Conservation (phyloP, 92 coral and sea anemone species). For the Ricordea florida region DNA sequence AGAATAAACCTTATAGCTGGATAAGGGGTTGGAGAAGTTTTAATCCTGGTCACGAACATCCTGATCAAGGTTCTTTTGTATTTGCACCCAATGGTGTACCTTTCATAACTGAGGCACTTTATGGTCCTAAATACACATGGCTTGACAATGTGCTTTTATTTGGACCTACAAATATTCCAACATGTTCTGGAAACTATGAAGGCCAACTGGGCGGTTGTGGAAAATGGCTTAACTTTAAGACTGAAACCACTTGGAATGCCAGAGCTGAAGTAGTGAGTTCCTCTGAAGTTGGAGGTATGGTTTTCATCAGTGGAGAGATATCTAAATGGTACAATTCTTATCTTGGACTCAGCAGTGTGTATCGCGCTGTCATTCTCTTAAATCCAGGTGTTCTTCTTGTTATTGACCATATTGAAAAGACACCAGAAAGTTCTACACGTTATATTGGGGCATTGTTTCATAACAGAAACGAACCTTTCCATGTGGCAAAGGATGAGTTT, state of each 20-base stretch:
- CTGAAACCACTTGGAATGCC: conserved; percentile 50
- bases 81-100: too few species aligned
- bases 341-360: too few species aligned
- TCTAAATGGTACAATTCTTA: too few species aligned
- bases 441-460: conserved; percentile 78
- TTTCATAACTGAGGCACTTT: conserved; percentile 73
- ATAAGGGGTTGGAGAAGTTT: conserved; percentile 38
- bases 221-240: conserved; percentile 39
- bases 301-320: too few species aligned
- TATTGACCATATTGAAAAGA: too few species aligned
- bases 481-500: background rate
- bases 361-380: too few species aligned
- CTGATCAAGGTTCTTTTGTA: conserved; percentile 85
- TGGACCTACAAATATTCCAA: conserved; percentile 20
- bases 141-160: conserved; percentile 62
- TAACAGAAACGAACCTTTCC: conserved; percentile 47
- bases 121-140: conserved; percentile 82
- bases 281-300: too few species aligned
- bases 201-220: conserved; percentile 73
- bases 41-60: too few species aligned
- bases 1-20: conserved; percentile 38
- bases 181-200: conserved; percentile 13
- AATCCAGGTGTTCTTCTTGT: too few species aligned
- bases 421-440: conserved; percentile 9
- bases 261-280: too few species aligned